Evolutionary conservation across 2,888 invertebrate genomes (phyloP).

Genomic region (Ditylenchus weischeri): DNA sequence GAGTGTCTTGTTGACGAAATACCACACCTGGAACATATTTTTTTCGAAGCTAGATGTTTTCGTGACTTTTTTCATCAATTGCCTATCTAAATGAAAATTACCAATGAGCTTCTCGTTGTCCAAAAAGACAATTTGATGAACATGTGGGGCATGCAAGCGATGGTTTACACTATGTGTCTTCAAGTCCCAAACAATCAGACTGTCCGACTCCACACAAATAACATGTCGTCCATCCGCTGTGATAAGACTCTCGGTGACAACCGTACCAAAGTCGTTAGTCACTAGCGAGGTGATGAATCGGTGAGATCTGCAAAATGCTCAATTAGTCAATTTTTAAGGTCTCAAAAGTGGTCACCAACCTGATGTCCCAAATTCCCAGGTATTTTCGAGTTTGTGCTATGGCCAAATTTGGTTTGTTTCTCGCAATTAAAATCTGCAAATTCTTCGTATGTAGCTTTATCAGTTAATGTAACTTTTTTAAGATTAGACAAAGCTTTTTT

Average conservation of each 20-base stretch:
- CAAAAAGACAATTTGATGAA: slow-evolving; percentile 44
- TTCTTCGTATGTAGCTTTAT: background rate
- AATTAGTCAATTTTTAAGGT: slow-evolving; percentile 17
- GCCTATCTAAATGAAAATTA: background rate
- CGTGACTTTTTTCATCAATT: slow-evolving; percentile 22
- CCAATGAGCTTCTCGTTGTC: slow-evolving; percentile 40
- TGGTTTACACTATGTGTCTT: slow-evolving; percentile 48
- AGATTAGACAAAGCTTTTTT: too few relatives aligned
- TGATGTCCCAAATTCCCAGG: slow-evolving; percentile 77
- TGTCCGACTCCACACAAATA: slow-evolving; percentile 42
- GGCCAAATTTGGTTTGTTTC: slow-evolving; percentile 73
- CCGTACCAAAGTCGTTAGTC: slow-evolving; percentile 50
- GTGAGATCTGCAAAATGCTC: slow-evolving; percentile 35
- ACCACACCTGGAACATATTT: slow-evolving; percentile 35
- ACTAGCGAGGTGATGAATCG: slow-evolving; percentile 48
- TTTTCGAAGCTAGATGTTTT: too few relatives aligned
- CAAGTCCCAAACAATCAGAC: slow-evolving; percentile 49
- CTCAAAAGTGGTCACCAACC: slow-evolving; percentile 26
- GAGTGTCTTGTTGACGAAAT: slow-evolving; percentile 46
- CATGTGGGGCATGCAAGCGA: slow-evolving; percentile 40
- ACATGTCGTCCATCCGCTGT: slow-evolving; percentile 41
- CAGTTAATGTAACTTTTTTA: background rate
- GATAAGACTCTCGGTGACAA: slow-evolving; percentile 46
- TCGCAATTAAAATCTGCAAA: slow-evolving; percentile 64
- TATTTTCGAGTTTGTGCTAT: slow-evolving; percentile 89